These are phyloP conservation scores for Mongoloraphidia duomilia DNA, from an alignment of 2,888 invertebrate species.

Conservation along the genomic window DNA sequence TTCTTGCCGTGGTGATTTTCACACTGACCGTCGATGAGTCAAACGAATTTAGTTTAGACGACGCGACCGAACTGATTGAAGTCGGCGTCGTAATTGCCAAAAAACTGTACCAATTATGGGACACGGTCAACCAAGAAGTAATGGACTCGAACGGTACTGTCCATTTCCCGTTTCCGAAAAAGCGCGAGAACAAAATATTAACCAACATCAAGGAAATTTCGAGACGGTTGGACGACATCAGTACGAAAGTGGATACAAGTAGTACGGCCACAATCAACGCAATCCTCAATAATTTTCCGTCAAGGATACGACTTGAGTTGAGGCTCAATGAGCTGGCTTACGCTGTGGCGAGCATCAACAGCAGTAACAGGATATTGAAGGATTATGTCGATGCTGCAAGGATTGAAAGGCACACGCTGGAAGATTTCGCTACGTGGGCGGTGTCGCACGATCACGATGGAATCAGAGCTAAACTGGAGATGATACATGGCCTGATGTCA, in stretches of 20 bases:
- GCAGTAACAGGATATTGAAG: slow-evolving; percentile 43
- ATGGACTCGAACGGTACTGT: background rate
- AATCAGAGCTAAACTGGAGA: slow-evolving; percentile 47
- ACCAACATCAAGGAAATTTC: background rate
- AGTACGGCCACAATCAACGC: slow-evolving; percentile 17
- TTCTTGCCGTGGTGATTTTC: too few relatives aligned
- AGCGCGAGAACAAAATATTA: slow-evolving; percentile 1
- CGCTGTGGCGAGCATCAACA: slow-evolving; percentile 41
- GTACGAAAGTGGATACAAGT: slow-evolving; percentile 16
- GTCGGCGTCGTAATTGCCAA: slow-evolving; percentile 5
- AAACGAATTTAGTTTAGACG: too few relatives aligned
- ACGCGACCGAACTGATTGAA: too few relatives aligned
- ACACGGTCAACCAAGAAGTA: slow-evolving; percentile 2
- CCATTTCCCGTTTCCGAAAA: background rate
- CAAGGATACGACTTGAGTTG: slow-evolving; percentile 39
- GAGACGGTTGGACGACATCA: slow-evolving; percentile 10
- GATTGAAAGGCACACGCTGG: slow-evolving; percentile 48
- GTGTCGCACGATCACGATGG: slow-evolving; percentile 52
- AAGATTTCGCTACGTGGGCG: slow-evolving; percentile 54
- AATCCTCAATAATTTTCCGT: slow-evolving; percentile 23
- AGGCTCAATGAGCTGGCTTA: slow-evolving; percentile 46
- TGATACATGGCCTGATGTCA: slow-evolving; percentile 46
- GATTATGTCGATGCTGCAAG: slow-evolving; percentile 38
- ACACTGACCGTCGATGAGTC: too few relatives aligned
- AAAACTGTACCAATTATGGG: slow-evolving; percentile 9